Base-by-base conservation (phyloP, 2,113 vertebrate genomes). In the Microcebus murinus region DNA sequence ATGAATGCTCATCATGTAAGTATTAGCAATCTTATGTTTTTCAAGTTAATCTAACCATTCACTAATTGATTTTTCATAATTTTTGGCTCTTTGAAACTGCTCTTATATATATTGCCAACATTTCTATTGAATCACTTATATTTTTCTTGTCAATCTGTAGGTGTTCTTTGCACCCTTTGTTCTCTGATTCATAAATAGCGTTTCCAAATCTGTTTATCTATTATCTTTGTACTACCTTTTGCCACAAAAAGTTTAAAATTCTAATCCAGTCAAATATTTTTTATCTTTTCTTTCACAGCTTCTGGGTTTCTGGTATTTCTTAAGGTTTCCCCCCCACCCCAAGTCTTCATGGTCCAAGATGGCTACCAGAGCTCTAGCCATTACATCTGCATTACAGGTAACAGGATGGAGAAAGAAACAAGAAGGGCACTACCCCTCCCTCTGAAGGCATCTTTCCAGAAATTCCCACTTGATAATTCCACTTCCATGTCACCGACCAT, bases 371-470 rank as follows among this genome's bases (percentile, higher is more conserved):
- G 50, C 36, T 84, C 70, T 7, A 59, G 50, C n/a, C 39, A 87
- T 89, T 48, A 20, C 2, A 74, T 83, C 48, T 80, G 27, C 13
- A n/a, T 45, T 34, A 55, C 4, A 81, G 59, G 18, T 42, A 81
- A 12, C 17, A 21, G 21, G 55, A 85, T 25, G 25, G 70, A 91
- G 59, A 80, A 81, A 50, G 10, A 17, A 11, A 76, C 21, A 50
- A 77, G 65, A 95, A 39, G 36, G 73, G 20, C 50, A 84, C 27
- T 42, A 25, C 7, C 39, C 10, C 10, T 67, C 36, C 63, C 17
- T 68, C 55, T 85, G 15, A 96, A 88, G 48, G 45, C 65, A 59
- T 36, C 63, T 87, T 94, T 68, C 87, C 59, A 93, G 87, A 96
- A 74, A 76, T 34, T 83, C 74, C 87, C 76, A 68, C 55, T 57